Base-by-base conservation (phyloP, 2,113 vertebrate genomes). In the Rissa tridactyla region DNA sequence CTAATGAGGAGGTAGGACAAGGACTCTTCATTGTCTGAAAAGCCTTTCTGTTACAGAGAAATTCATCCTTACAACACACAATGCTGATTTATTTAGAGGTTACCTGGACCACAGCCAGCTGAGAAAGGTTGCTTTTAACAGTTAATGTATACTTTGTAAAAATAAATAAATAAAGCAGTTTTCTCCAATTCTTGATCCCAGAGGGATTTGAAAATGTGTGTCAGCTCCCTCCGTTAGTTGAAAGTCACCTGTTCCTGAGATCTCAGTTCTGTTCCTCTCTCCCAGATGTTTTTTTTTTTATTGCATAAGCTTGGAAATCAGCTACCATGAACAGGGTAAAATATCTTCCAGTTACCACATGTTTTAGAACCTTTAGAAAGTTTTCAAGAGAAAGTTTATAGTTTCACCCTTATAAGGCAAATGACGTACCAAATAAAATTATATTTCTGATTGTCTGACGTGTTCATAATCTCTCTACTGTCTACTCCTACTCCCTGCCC, bases 401-500 rank as follows among this genome's bases (percentile, higher is more conserved):
- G 4, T n/a, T 60, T 36, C 44, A 71, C 10, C 4, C 8, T 32
- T 42, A 9, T 46, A 66, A 40, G 15, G 9, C 26, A 36, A 55
- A 27, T 10, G 9, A 26, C 2, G 30, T 68, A 47, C 20, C 14
- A 47, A 54, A 71, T 20, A 29, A 36, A 82, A 70, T 13, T 0
- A 4, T 47, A 52, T 54, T 83, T 64, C 38, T 70, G 11, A 7
- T 34, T 36, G 20, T 27, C 14, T 76, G 19, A 22, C 2, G 1
- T 62, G 13, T 46, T 75, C 25, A 47, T 36, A 65, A 81, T 32
- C 38, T 40, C 21, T 47, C 15, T 68, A 9, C n/a, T 40, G 21
- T 47, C 15, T 68, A 9, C 23, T 52, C 46, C 1, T 2, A 17
- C 1, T 2, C 4, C 3, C 4, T 46, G 14, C 18, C 12, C 20